Base-by-base conservation (phyloP, 2,888 invertebrate genomes). In the Eristalis pertinax region DNA sequence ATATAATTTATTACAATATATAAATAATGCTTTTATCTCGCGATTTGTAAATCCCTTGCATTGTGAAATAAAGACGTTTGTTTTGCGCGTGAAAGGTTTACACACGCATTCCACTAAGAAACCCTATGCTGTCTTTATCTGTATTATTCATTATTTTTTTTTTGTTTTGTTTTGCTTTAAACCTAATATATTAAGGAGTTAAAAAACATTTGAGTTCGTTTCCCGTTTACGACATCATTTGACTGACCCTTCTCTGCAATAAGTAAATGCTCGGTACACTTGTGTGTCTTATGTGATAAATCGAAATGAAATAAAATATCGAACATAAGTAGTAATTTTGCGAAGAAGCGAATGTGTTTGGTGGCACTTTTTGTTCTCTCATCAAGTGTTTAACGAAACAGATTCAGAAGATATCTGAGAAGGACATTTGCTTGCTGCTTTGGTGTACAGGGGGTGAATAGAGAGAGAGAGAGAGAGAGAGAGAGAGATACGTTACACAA, bases 11-110 rank as follows among this genome's bases (percentile, higher is more conserved):
- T 86, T 86, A 78, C 60, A 86, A 81, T 81, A 74, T 81, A 86
- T 83, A 86, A 86, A 86, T 86, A 86, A 83, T 78, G 76, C 67
- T 76, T 79, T 75, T 69, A 82, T 86, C 77, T 74, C 50, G 65
- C 50, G 65, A 79, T 79, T 83, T 84, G 84, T 87, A 87, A 87
- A 87, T 87, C 87, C 87, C 87, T 87, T 87, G 87, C 87, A 87
- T 87, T 87, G 32, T 32, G 84, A 87, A 87, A 83, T 87, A 83
- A 82, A 87, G 60, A 87, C 75, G 41, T 7, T 43, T 35, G 41
- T 67, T 32, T 83, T 65, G 70, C 75, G 63, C 65, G 73, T 32
- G 19, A n/a, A 50, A n/a, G 2, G 19, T 32, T 63, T 50, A 70
- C 64, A 29, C 41, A 56, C 56, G 56, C n/a, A n/a, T n/a, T n/a